These are phyloP conservation scores for Malaclemys terrapin DNA, from an alignment of 2,113 vertebrate genomes.

Conservation along the genomic window DNA sequence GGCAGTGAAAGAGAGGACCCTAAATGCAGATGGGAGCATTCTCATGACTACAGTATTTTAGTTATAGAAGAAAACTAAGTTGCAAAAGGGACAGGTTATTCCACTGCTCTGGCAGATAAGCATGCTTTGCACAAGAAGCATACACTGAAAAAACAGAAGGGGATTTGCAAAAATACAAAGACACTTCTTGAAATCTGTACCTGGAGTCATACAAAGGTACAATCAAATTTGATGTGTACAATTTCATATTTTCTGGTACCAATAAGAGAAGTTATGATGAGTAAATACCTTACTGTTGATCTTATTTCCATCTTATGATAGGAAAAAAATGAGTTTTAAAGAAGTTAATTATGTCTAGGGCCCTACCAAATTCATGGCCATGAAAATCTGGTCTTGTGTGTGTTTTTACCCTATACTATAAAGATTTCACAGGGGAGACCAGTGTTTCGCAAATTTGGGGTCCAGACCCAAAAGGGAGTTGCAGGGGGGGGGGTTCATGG, in stretches of 20 bases:
- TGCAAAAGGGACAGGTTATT: background rate
- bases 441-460: too few species aligned
- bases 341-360: background rate
- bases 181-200: background rate
- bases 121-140: background rate
- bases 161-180: background rate
- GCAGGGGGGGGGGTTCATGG: too few species aligned
- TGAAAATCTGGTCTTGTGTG: too few species aligned
- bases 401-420: too few species aligned
- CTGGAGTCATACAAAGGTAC: background rate
- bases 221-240: background rate
- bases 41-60: background rate
- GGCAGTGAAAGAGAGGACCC: background rate
- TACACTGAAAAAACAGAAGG: background rate
- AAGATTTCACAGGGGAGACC: too few species aligned
- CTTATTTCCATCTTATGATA: background rate
- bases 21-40: background rate
- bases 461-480: too few species aligned
- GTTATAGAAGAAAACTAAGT: background rate
- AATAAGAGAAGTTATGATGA: background rate
- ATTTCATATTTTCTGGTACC: background rate
- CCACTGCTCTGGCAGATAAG: background rate
- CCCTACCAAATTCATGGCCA: too few species aligned
- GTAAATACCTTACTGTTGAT: background rate
- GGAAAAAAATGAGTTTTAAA: fast-evolving